Evolutionary conservation across 2,797 vertebrate genomes (phyloP).

Genomic region (Taeniopygia guttata): DNA sequence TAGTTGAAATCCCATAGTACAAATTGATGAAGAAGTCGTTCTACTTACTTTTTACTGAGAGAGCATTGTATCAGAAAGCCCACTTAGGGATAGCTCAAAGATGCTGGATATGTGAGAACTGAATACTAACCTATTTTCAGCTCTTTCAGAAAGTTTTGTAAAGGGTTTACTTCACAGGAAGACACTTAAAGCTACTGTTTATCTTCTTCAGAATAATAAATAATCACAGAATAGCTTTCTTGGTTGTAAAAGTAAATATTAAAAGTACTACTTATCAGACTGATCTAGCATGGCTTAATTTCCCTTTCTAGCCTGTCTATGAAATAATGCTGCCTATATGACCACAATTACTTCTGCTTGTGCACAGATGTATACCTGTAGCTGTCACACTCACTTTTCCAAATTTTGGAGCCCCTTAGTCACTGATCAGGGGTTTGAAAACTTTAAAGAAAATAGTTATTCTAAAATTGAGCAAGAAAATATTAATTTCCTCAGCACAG

Average conservation of each 20-base stretch:
- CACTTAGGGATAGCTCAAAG: neutral
- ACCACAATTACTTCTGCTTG: neutral
- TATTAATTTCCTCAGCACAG: neutral
- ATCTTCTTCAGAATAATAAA: neutral
- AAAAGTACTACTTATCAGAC: neutral
- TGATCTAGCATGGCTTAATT: neutral
- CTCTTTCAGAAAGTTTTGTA: neutral
- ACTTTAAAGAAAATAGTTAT: neutral
- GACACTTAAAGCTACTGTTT: neutral
- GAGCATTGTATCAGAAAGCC: neutral
- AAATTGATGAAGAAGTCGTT: constrained; percentile 18
- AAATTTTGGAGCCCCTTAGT: neutral
- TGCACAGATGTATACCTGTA: neutral
- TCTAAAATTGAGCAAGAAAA: neutral
- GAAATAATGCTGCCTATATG: neutral
- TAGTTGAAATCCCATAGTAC: neutral
- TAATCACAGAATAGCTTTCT: neutral
- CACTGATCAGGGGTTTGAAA: neutral
- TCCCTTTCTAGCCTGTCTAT: neutral
- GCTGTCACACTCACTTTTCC: neutral
- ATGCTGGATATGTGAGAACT: neutral
- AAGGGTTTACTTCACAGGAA: neutral
- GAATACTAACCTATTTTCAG: neutral
- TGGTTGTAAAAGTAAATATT: neutral
- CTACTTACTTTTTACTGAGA: constrained; percentile 30